Base-by-base conservation (phyloP, 2,113 vertebrate species). In the Sisor rabdophorus region DNA sequence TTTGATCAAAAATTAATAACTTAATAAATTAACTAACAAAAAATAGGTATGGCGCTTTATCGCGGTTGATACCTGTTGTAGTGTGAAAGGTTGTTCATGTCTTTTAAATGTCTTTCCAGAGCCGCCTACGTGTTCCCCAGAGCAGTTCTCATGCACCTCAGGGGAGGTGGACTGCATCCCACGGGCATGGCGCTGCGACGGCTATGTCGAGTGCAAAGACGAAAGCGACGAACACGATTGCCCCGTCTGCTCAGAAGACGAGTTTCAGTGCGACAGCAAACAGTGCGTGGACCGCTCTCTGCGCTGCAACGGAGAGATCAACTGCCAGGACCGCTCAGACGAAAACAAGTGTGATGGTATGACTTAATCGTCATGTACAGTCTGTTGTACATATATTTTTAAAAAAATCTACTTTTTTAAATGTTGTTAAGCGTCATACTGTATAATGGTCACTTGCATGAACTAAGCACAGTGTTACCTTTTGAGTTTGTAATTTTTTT, bases 151-250 rank as follows among this genome's bases (percentile, higher is more conserved):
- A 61, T 99, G 97, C 82, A 89, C 90, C 53, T 96, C 95, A 0
- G 97, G 97, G 0, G 97, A 99, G 84, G 95, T 98, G 84, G 96
- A 98, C 92, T 99, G 97, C 81, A 99, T 99, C 84, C 97, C 97
- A 0, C 93, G 94, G 84, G 93, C 95, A 0, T 99, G 97, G 96
- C 89, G 95, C 9, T 99, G 97, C 0, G 97, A 98, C 58, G 96
- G 97, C 0, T 95, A 91, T 80, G 87, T 94, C 0, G 97, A 99
- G 65, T 99, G 97, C 0, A 95, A 98, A 47, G 97, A 99, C 84
- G 89, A 93, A 81, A 99, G 97, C 1, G 96, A 99, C 0, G 97
- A 99, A 77, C 92, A 92, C n/a, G 92, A 95, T 81, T 99, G 97
- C 77, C 97, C 97, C 0, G 90, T 98, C 3, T 98, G 96, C 85